Evolutionary conservation across 1,140 invertebrate species (phyloP), one percentile per base, ranked within the genome.

Genomic region (Kradibia gibbosae): DNA sequence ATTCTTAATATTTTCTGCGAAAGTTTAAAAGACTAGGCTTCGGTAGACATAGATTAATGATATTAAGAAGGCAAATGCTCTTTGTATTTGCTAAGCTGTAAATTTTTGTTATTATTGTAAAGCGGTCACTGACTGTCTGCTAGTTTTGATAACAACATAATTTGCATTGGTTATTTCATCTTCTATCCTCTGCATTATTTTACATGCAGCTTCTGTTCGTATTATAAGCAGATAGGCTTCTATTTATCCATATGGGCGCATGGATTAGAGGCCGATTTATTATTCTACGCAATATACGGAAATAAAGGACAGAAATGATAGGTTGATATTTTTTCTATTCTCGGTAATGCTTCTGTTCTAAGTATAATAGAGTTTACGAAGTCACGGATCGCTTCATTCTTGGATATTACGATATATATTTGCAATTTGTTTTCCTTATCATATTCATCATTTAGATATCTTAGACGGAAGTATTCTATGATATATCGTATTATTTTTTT

Each of bases 71-170:
- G n/a, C 3, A 36, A 39, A 39, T 8, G 39, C 1, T 3, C 20
- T 39, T 28, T 39, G 36, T 39, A 36, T 15, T 36, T 53, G 28
- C 28, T 31, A 55, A 73, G 60, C 73, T 80, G 57, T 42, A 78
- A 83, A 83, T 84, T 84, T 85, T 83, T 70, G 81, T 60, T 73
- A 74, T 83, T 84, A 85, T 85, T 86, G 83, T 83, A 62, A 71
- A 80, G 60, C 55, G 70, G 73, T 75, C 81, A 81, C 83, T 85
- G 85, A 85, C 84, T 77, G 73, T 71, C 76, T 84, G 76, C 83
- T 60, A 70, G 62, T 65, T 48, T 57, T 70, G 80, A 81, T 76
- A 76, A 81, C 73, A 67, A 45, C 57, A 11, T 70, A 60, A 78
- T 78, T 78, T 70, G 71, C 80, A 77, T 83, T 22, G 10, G 5